A percentile compares a stretch with the other conserved stretches of the same genome.
phyloP scores from a whole-genome alignment of 2,113 vertebrate species.

The Ovis aries region DNA sequence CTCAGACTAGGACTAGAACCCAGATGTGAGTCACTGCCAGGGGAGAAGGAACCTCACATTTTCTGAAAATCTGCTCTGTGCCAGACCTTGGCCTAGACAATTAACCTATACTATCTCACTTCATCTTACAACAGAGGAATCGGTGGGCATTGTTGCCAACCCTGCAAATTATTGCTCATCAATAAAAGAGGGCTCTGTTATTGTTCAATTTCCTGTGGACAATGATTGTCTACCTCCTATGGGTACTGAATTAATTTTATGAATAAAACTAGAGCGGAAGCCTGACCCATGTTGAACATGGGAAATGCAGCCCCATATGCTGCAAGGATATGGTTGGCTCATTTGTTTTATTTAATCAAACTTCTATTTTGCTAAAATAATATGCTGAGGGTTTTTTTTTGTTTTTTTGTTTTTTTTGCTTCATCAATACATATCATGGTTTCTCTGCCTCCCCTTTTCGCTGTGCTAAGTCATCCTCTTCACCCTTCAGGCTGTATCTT shows the following conservation, averaged over 20 bases:
- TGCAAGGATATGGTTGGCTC: not conserved
- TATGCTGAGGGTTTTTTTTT: rapidly evolving
- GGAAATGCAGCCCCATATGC: not conserved
- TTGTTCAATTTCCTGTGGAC: not conserved
- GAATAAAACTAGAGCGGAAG: not conserved
- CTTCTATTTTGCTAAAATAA: not conserved
- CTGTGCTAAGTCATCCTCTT: not conserved
- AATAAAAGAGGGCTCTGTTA: not conserved
- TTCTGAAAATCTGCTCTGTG: not conserved
- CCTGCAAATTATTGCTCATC: not conserved
- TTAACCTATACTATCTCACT: not conserved
- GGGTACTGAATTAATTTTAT: not conserved
- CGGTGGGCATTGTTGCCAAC: not conserved
- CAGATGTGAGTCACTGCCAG: not conserved
- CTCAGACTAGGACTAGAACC: not conserved
- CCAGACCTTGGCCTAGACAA: not conserved
- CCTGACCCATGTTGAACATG: not conserved
- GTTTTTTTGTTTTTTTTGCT: not conserved
- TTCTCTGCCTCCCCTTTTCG: not conserved
- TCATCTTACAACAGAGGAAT: not conserved
- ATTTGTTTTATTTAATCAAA: not conserved
- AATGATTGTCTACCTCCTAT: not conserved
- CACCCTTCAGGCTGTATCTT: not conserved
- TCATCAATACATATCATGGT: not conserved
- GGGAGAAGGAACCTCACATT: not conserved